Conservation (phyloP, 2,888 invertebrate genomes). For the Cyrtodaria siliqua region DNA sequence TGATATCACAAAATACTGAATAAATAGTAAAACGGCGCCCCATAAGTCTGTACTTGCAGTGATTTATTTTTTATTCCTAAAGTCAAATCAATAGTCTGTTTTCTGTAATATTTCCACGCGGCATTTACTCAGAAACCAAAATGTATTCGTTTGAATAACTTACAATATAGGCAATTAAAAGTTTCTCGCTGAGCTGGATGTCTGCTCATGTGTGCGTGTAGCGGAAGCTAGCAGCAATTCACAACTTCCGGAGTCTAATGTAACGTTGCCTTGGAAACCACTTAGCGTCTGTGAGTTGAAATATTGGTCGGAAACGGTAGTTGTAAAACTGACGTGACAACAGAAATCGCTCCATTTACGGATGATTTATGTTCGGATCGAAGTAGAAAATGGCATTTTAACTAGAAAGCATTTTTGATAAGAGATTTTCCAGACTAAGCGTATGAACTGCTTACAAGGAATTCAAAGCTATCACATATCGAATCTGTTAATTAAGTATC, state of each 20-base stretch:
- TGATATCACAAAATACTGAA: no score
- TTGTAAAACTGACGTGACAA: conserved; percentile 57
- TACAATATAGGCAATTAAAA: conserved; percentile 13
- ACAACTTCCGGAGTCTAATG: conserved; percentile 50
- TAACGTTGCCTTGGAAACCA: conserved; percentile 64
- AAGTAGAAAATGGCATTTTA: conserved; percentile 51
- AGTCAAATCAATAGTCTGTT: no score
- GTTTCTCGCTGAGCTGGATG: conserved; percentile 11
- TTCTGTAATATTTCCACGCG: no score
- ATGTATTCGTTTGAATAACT: no score
- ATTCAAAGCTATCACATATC: no score
- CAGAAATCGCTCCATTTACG: conserved; percentile 55
- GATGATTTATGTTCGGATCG: conserved; percentile 56
- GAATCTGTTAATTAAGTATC: no score
- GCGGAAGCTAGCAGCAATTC: conserved; percentile 58
- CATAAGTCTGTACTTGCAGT: no score
- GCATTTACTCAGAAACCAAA: no score
- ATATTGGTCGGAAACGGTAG: conserved; percentile 50
- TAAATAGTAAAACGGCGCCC: no score
- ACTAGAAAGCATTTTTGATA: conserved; percentile 30
- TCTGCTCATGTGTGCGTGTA: conserved; percentile 54
- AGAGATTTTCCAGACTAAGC: conserved; percentile 1
- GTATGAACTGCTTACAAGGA: no score
- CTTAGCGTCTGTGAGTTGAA: conserved; percentile 41
- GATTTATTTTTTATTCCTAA: no score